Evolutionary conservation across 2,797 vertebrate species (phyloP), one percentile per base, ranked within the genome.

Genomic region (Danio kyathit): DNA sequence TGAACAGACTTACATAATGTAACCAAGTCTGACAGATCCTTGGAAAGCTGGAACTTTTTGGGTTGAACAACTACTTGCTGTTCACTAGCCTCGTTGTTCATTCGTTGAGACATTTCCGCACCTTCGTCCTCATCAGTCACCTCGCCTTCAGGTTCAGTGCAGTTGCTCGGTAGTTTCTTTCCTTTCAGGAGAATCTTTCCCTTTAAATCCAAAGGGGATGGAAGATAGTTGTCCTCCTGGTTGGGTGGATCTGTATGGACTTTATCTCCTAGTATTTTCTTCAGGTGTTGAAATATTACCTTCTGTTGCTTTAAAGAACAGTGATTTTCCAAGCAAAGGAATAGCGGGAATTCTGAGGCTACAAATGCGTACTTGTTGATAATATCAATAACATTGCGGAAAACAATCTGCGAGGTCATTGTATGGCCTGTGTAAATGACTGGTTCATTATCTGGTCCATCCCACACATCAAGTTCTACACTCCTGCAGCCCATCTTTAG

Each of bases 401-500:
- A 99, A 86, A 96, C 96, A 10, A 99, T 97, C 91, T 98, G 97
- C 0, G 98, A 97, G 7, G 98, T 99, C 97, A 99, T 97, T 5
- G 97, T 99, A 82, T 99, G 98, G 40, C 98, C 98, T 0, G 97
- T 99, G 90, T 98, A 99, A 89, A 99, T 97, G 6, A 99, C 95
- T 0, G 98, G 98, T 74, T 99, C 97, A 0, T 97, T 97, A 84
- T 99, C 97, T 0, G 96, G 95, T 43, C 98, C 98, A 0, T 99
- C 97, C 98, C 98, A 99, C 0, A 99, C 97, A 17, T 99, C 98
- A 61, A 99, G 86, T 65, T 99, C 98, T 7, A 99, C 96, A 17
- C 97, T 97, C 80, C 98, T 94, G 84, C 97, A 99, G 8, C 97
- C 97, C 97, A 99, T 99, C 91, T 98, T 99, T 0, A 99, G 95